Conservation (phyloP, 2,888 invertebrate species). For the Barypeithes pellucidus region DNA sequence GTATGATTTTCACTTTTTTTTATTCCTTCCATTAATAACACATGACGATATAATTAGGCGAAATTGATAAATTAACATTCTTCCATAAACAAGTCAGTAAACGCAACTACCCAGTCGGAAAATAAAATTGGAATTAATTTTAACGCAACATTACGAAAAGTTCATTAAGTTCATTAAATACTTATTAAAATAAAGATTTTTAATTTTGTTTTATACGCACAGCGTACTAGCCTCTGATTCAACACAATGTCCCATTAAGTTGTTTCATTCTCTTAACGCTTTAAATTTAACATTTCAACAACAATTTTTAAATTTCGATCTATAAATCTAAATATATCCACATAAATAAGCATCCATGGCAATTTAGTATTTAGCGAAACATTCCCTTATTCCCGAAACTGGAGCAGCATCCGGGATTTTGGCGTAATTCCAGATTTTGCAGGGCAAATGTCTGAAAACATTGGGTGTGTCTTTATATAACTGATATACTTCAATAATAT, state of each 20-base stretch:
- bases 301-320: neutral
- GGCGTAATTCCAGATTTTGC: constrained; percentile 48
- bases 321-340: constrained; percentile 19
- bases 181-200: no score
- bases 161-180: no score
- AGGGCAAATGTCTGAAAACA: constrained; percentile 45
- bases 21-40: no score
- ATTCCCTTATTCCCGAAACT: constrained; percentile 44
- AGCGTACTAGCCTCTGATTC: neutral
- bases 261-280: neutral
- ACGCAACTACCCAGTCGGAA: no score
- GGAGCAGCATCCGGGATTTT: constrained; percentile 49
- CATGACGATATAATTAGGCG: no score
- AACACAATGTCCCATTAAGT: no score
- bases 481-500: neutral
- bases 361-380: constrained; percentile 48
- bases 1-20: neutral
- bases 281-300: constrained; percentile 16
- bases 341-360: constrained; percentile 42
- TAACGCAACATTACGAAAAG: no score
- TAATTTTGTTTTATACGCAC: no score
- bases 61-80: no score
- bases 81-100: no score
- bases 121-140: no score
- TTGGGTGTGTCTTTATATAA: constrained; percentile 37